Evolutionary conservation across 2,888 invertebrate species (phyloP), one percentile per base, ranked within the genome.

Genomic region (Drosophila maculinotata): DNA sequence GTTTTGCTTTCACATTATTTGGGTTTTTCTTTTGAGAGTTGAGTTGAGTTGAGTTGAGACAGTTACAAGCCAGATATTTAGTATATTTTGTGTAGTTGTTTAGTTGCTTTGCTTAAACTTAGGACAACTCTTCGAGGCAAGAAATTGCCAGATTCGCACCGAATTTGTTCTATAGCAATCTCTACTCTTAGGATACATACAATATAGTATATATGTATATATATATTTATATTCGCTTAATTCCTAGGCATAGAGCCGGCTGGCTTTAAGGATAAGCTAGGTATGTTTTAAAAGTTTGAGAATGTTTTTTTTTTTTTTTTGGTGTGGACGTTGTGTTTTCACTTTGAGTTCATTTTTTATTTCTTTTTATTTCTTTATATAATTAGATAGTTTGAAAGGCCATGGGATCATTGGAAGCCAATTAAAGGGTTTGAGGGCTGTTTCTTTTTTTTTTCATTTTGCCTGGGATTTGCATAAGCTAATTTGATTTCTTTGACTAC

Each of bases 321-420:
- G 10, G 9, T 15, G 67, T 80, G 79, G 79, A 80, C 79, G 79
- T 86, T 69, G 69, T 75, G 64, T 77, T 86, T 79, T 56, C 52
- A 69, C 51, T 74, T 80, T 58, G 38, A 63, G 47, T 47, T 71
- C 31, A 20, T 42, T 48, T 38, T 56, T 44, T 17, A 15, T 35
- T 36, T 30, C 1, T 31, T 2, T 42, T 30, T 26, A 8, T 26
- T 12, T 30, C n/a, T 26, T 12, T 12, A n/a, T 30, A 44, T 41
- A 42, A 39, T 23, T 65, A 12, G 26, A 14, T 51, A 33, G 54
- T 73, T 62, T 39, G 8, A 49, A 64, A 60, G 60, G 51, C 64
- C 26, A 23, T 41, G 26, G 56, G 39, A 35, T 41, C 33, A 62
- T 44, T 62, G 60, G 63, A 75, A 78, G 79, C 63, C 67, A 53